A percentile compares a stretch with the other conserved stretches of the same genome.
Conservation (phyloP, 2,888 invertebrate species). For the Xestia ashworthii region DNA sequence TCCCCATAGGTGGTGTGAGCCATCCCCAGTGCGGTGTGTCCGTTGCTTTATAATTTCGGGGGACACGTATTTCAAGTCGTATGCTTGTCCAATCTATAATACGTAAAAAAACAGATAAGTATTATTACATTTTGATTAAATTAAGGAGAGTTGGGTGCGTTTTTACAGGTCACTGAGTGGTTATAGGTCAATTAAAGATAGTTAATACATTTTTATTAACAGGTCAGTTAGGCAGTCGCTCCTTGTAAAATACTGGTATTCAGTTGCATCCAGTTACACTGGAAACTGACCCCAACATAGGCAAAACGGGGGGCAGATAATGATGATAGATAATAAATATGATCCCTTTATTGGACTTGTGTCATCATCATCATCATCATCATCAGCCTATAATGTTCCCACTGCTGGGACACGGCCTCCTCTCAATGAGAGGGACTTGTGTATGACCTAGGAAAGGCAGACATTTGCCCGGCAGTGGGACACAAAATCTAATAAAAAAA, state of each 20-base stretch:
- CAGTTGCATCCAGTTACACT: not conserved
- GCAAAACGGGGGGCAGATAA: not conserved
- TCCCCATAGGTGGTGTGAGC: conserved; percentile 93
- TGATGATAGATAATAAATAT: not conserved
- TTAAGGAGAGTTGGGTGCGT: not conserved
- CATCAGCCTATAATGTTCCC: too few species aligned
- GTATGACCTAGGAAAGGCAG: not conserved
- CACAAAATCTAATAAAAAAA: not conserved
- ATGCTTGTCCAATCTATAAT: conserved; percentile 94
- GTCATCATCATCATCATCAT: too few species aligned
- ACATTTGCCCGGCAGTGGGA: not conserved
- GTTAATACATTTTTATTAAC: too few species aligned
- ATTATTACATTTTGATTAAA: not conserved
- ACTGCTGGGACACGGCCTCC: too few species aligned
- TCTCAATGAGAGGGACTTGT: too few species aligned
- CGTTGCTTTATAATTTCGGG: conserved; percentile 92
- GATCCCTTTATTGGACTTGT: not conserved
- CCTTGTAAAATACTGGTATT: too few species aligned
- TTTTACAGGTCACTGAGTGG: not conserved
- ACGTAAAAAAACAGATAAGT: conserved; percentile 7
- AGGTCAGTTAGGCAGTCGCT: too few species aligned
- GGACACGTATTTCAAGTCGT: conserved; percentile 94
- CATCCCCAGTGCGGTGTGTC: conserved; percentile 92
- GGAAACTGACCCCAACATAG: not conserved
- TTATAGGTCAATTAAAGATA: not conserved